Base-by-base conservation (phyloP, 1,140 invertebrate species). In the Caenorhabditis brenneri region DNA sequence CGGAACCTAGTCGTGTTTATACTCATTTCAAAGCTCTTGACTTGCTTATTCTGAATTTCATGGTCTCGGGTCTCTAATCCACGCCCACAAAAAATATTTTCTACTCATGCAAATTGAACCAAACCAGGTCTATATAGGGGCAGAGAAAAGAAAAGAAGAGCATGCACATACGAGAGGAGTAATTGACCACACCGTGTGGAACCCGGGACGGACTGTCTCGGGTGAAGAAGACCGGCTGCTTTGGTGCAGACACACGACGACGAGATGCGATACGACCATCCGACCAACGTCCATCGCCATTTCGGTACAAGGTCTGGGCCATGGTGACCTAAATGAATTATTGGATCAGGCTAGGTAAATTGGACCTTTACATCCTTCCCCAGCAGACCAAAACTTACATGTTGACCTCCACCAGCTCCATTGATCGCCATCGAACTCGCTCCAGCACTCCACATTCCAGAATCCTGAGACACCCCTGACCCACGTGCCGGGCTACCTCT, bases 231-330 rank as follows among this genome's bases (percentile, higher is more conserved):
- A 55, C 29, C 2, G 55, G 58, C 53, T 48, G 69, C 24, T 51
- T 83, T 10, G 7, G n/a, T 7, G 36, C 33, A 15, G 65, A 74
- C 3, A 74, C 53, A 33, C 83, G 51, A 6, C 51, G 69, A n/a
- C 79, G 78, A 12, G 48, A 39, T 24, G 80, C 86, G 22, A 86
- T 85, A 16, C 84, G 79, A 12, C 83, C 79, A 39, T 86, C 85
- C 58, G 83, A 85, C 80, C 84, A 86, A 19, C 85, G 79, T 29
- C 85, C 85, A 15, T 86, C 85, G 1, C 22, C 78, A 46, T 86
- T 86, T 19, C 85, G 82, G 58, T 86, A 86, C 33, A 86, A 42
- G 24, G 85, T 81, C 29, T 80, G 79, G 7, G 42, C 51, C 42
- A 24, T 58, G 60, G 29, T 31, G 22, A 36, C 74, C 79, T 31